phyloP scores from a whole-genome alignment of 2,797 vertebrate genomes.

The Esox masquinongy region DNA sequence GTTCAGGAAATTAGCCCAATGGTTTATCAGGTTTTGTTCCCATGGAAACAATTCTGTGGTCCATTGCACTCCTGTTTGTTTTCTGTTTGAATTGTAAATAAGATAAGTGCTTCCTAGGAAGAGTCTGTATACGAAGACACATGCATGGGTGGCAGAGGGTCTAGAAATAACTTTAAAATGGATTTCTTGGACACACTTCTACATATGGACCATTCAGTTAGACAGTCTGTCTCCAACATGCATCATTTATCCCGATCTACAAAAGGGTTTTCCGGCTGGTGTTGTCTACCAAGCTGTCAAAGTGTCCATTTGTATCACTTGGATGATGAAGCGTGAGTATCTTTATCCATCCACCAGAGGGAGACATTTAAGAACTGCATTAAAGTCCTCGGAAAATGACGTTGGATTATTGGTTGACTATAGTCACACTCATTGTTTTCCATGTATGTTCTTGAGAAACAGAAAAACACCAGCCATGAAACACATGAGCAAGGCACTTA shows the following conservation, averaged over 20 bases:
- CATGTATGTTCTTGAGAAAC: background rate
- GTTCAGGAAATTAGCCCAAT: background rate
- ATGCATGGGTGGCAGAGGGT: background rate
- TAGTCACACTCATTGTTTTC: background rate
- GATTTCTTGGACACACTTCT: background rate
- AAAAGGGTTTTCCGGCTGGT: background rate
- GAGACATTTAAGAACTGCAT: background rate
- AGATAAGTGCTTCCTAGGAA: background rate
- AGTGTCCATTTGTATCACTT: background rate
- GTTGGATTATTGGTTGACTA: background rate
- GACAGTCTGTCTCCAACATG: background rate
- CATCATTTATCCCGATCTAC: no score
- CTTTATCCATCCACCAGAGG: conserved; percentile 1
- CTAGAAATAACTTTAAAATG: background rate
- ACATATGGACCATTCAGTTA: background rate
- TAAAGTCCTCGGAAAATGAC: background rate
- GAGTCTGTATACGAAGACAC: background rate
- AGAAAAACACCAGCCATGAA: background rate
- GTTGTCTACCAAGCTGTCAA: background rate
- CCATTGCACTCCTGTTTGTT: background rate
- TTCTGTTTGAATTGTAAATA: background rate
- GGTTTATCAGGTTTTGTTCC: background rate
- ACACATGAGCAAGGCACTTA: background rate
- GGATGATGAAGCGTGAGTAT: background rate
- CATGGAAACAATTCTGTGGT: conserved; percentile 3